Base-by-base conservation (phyloP, 2,113 vertebrate species). In the Scomber colias region DNA sequence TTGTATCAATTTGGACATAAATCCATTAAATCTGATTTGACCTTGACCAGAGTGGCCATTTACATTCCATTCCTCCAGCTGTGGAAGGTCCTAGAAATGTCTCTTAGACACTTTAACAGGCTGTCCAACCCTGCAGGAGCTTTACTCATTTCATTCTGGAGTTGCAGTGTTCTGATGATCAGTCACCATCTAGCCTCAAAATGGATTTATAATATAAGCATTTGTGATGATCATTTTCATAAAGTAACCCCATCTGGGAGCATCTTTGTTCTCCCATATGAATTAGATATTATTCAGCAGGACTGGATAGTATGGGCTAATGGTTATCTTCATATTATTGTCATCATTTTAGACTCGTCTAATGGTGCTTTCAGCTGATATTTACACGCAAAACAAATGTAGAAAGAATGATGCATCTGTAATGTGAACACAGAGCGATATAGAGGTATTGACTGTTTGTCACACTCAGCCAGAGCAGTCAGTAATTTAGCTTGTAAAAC, bases 31-130 rank as follows among this genome's bases (percentile, higher is more conserved):
- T 73, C 2, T 5, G 13, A 61, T 82, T 64, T 89, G 93, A 94
- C 92, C 92, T 94, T 94, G 91, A 86, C 61, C 35, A 59, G 15
- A 68, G 60, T 15, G 76, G 45, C 50, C 62, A 67, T 19, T 44
- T 21, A 54, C 50, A n/a, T 16, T 12, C 11, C 17, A 27, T 40
- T 60, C 55, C 44, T 12, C 57, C n/a, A 55, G 24, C 54, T 24
- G 30, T 71, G 51, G 44, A 66, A 46, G 65, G 48, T 55, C 14
- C 8, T 55, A 31, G 27, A 81, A 50, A 66, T n/a, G 61, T 53
- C 30, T 57, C 50, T 30, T 3, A 44, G 30, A 48, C 53, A 44
- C 17, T 40, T 67, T 5, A 11, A 55, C 12, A 4, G 15, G 3
- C 21, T 27, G n/a, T 61, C 17, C 31, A 0, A 5, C n/a, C 11